Base-by-base conservation (phyloP, 35 echinoderm and acorn worm genomes). In the Diadema setosum region DNA sequence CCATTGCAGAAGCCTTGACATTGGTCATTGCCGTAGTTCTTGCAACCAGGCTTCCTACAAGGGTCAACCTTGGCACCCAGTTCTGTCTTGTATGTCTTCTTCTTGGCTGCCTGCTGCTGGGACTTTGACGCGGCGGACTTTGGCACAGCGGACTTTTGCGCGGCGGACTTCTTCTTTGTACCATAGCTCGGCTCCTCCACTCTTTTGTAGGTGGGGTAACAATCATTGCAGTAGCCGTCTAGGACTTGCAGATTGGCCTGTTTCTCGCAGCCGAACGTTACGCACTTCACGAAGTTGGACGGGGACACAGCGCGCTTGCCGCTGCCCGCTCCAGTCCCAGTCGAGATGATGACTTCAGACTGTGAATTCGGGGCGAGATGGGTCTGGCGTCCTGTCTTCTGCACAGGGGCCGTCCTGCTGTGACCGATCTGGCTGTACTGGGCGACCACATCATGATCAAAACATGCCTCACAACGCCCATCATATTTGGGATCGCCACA, bases 181-280 rank as follows among this genome's bases (percentile, higher is more conserved):
- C 74, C 46, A 44, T 8, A 80, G 33, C 74, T 44, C 34, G 25
- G 74, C 24, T n/a, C 46, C 32, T 55, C 46, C 21, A 1, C 18
- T 18, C 14, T 23, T 21, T 63, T 27, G 65, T 90, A 94, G 34
- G 81, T 55, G 15, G 33, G 32, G 52, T 94, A 89, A 40, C 92
- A 94, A 4, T 84, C 50, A 34, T 90, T 89, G 37, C 92, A 94
- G 36, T 80, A 86, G 1, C 92, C 92, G 1, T 94, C 61, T 20
- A 90, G 20, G 27, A 94, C 85, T 34, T 94, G 60, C 5, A 60
- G 21, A 23, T 94, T 94, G 32, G 86, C 92, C 20, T 73, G 82
- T 8, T 90, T 81, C 0, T 3, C 15, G 43, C 92, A 94, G 3
- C 57, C 82, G 5, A 27, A 24, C 20, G 12, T 21, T 18, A 42